These are phyloP conservation scores for Aethina tumida DNA, from an alignment of 1,140 invertebrate genomes.

Conservation along the genomic window DNA sequence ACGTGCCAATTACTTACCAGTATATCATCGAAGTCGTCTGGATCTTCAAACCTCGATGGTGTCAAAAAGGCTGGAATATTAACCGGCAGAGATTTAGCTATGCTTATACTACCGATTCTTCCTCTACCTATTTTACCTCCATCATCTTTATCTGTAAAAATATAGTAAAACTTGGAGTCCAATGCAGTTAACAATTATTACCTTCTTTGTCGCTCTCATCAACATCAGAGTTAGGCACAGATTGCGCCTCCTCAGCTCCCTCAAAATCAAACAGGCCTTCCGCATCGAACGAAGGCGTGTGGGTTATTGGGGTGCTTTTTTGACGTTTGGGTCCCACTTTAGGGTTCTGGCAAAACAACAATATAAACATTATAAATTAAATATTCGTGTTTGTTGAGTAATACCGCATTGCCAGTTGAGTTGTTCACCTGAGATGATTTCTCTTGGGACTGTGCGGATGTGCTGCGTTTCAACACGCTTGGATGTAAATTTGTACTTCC, in stretches of 20 bases:
- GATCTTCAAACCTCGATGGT: slow-evolving; percentile 25
- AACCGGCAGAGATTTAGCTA: slow-evolving; percentile 46
- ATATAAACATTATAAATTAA: too few species aligned
- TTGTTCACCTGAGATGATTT: too few species aligned
- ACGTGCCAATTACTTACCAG: slow-evolving; percentile 29
- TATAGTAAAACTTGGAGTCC: slow-evolving; percentile 5
- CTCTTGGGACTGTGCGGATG: too few species aligned
- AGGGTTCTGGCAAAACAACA: too few species aligned
- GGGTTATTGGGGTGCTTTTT: slow-evolving; percentile 8
- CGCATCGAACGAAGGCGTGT: slow-evolving; percentile 35
- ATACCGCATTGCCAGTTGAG: too few species aligned
- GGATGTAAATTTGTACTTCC: slow-evolving; percentile 3
- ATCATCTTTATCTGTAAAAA: slow-evolving; percentile 33
- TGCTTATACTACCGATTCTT: slow-evolving; percentile 31
- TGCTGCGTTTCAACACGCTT: too few species aligned
- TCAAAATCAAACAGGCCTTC: slow-evolving; percentile 44
- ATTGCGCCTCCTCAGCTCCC: slow-evolving; percentile 39
- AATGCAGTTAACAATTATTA: slow-evolving; percentile 5
- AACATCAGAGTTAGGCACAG: slow-evolving; percentile 24
- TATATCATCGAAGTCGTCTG: slow-evolving; percentile 39
- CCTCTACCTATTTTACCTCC: slow-evolving; percentile 38
- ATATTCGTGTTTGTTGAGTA: too few species aligned
- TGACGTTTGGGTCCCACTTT: slow-evolving; percentile 17
- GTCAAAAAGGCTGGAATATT: slow-evolving; percentile 42
- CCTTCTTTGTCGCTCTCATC: slow-evolving; percentile 36